These are phyloP conservation scores for Dendrocincla tyrannina DNA, from an alignment of 2,797 vertebrate species.

Conservation along the genomic window DNA sequence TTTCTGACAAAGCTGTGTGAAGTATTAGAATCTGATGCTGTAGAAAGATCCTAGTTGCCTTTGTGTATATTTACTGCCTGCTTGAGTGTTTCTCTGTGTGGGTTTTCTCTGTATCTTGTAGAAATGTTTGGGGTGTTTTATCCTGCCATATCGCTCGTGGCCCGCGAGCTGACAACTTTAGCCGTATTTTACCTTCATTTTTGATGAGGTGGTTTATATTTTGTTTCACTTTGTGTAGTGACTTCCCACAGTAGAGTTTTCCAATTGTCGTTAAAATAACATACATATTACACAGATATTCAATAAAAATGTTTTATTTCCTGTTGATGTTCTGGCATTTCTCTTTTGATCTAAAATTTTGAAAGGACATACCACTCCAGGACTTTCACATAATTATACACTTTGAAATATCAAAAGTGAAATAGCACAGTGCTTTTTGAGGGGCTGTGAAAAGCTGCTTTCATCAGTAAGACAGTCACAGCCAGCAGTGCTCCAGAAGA, in stretches of 20 bases:
- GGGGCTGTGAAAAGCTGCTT: neutral
- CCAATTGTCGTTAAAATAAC: conserved; percentile 99
- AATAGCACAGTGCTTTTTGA: neutral
- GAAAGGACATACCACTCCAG: neutral
- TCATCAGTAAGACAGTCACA: neutral
- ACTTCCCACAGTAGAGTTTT: conserved; percentile 97
- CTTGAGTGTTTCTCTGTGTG: conserved; percentile 99
- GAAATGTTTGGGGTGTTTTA: conserved; percentile 95
- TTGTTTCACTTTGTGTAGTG: conserved; percentile 99
- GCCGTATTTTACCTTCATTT: conserved; percentile 98
- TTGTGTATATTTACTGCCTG: conserved; percentile 99
- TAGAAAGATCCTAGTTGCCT: conserved; percentile 99
- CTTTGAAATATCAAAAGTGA: neutral
- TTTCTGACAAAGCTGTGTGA: conserved; percentile 95
- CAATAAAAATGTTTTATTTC: conserved; percentile 99
- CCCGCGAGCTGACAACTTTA: conserved; percentile 89
- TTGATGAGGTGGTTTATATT: conserved; percentile 97
- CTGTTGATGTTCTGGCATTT: conserved; percentile 87
- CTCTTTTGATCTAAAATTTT: conserved; percentile 3
- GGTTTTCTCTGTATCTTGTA: conserved; percentile 97
- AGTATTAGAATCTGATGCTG: conserved; percentile 98
- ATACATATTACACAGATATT: conserved; percentile 97
- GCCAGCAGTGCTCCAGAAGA: neutral
- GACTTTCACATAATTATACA: neutral
- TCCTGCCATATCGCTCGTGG: conserved; percentile 93